Conservation (phyloP, 2,797 vertebrate species). For the Spheniscus humboldti region DNA sequence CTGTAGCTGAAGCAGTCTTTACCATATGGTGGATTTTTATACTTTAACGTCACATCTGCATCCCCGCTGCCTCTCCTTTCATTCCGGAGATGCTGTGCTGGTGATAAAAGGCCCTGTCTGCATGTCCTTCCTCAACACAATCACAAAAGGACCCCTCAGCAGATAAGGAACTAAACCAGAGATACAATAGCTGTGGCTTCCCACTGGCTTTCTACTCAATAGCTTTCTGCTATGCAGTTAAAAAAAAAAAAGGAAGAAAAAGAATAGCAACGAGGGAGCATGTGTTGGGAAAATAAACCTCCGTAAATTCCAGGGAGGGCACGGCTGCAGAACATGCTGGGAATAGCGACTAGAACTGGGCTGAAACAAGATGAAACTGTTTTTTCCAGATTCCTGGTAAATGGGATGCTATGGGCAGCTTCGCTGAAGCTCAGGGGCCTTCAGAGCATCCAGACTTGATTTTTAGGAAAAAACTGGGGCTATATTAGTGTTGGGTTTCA, state of each 20-base stretch:
- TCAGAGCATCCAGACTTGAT: neutral
- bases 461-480: neutral
- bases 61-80: conserved; percentile 60
- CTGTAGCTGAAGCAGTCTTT: conserved; percentile 63
- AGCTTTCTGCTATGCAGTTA: conserved; percentile 25
- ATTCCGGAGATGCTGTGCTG: conserved; percentile 33
- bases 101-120: conserved; percentile 51
- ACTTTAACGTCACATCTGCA: conserved; percentile 53
- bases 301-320: conserved; percentile 47
- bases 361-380: neutral
- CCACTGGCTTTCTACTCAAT: conserved; percentile 61
- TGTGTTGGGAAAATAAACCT: conserved; percentile 36
- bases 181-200: conserved; percentile 62
- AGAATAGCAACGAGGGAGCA: neutral
- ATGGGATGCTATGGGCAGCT: neutral
- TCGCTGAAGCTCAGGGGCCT: neutral
- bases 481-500: neutral
- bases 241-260: neutral
- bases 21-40: conserved; percentile 71
- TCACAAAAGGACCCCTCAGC: conserved; percentile 60
- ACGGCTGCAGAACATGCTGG: neutral
- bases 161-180: conserved; percentile 61
- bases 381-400: neutral
- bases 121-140: conserved; percentile 53
- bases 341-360: neutral